A percentile compares a stretch with the other conserved stretches of the same genome.
These are phyloP conservation scores for Microcebus tavaratra DNA, from an alignment of 2,113 vertebrate species.

Conservation along the genomic window DNA sequence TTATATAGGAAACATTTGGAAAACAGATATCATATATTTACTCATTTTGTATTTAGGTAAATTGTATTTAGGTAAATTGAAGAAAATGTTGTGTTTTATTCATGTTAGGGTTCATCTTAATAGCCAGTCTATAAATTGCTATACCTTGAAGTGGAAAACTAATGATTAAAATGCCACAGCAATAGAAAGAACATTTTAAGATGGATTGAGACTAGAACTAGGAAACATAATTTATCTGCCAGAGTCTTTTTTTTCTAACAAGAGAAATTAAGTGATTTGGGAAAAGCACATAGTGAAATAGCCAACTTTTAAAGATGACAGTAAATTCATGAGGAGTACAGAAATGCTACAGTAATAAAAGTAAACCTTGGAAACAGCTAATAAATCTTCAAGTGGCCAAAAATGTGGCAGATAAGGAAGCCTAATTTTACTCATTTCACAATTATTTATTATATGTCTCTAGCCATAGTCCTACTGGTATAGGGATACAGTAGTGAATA, in stretches of 20 bases:
- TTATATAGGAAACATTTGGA: background rate
- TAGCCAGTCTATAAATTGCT: background rate
- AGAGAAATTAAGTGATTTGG: background rate
- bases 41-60: background rate
- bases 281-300: conserved; percentile 8
- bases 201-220: background rate
- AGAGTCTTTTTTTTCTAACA: background rate
- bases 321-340: background rate
- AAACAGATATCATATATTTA: background rate
- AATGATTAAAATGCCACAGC: background rate
- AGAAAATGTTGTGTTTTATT: background rate
- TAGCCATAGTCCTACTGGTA: background rate
- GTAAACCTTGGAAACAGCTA: background rate
- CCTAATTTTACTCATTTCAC: background rate
- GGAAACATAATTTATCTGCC: background rate
- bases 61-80: background rate
- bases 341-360: background rate
- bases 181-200: background rate
- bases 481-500: background rate
- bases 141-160: background rate
- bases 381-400: background rate
- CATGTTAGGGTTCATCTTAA: conserved; percentile 25
- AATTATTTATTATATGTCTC: background rate
- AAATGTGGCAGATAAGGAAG: background rate
- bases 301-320: background rate